Conservation (phyloP, 2,797 vertebrate species). For the Sebastes glaucus region DNA sequence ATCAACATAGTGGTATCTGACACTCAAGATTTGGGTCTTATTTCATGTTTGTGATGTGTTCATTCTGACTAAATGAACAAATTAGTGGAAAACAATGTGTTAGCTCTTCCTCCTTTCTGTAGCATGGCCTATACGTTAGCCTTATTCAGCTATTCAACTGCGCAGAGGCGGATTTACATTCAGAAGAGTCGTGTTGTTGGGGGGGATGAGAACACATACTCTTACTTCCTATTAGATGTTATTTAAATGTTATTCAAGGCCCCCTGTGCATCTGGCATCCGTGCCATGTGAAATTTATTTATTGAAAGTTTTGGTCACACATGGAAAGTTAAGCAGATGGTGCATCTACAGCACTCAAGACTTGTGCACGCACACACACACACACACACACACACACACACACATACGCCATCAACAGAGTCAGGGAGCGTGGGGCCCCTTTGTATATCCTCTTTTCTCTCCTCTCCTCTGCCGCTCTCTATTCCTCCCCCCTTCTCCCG, state of each 20-base stretch:
- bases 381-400: conserved; percentile 32
- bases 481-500: conserved; percentile 49
- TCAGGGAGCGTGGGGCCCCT: conserved; percentile 35
- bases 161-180: conserved; percentile 51
- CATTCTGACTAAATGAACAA: neutral
- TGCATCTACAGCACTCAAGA: conserved; percentile 70
- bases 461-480: conserved; percentile 41
- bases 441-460: conserved; percentile 55
- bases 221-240: conserved; percentile 14
- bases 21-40: conserved; percentile 6
- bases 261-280: conserved; percentile 79
- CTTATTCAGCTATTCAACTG: neutral
- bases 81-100: neutral
- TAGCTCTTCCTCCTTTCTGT: neutral
- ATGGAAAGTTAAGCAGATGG: conserved; percentile 93
- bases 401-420: conserved; percentile 30
- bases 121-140: neutral
- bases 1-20: conserved; percentile 6
- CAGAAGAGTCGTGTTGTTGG: conserved; percentile 39
- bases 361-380: neutral
- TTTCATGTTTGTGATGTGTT: conserved; percentile 15
- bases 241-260: conserved; percentile 81
- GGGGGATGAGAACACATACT: conserved; percentile 30
- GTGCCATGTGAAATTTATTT: conserved; percentile 84
- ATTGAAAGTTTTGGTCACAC: conserved; percentile 92